phyloP scores from a whole-genome alignment of 2,113 vertebrate genomes.

The Albula glossodonta region DNA sequence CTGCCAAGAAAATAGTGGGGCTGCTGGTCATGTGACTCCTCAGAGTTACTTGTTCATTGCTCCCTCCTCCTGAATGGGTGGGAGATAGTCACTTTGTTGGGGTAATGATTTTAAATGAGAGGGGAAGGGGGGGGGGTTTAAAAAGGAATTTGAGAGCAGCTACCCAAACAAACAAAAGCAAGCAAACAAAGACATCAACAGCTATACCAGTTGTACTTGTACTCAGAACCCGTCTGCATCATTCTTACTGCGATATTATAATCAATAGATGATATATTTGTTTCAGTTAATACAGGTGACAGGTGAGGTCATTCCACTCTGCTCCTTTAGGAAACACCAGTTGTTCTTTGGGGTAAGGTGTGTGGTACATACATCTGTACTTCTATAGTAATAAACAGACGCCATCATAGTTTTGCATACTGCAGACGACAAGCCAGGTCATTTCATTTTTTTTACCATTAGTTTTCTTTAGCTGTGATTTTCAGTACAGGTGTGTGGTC shows the following conservation, averaged over 20 bases:
- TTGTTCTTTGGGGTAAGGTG: too few species aligned
- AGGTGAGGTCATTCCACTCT: not conserved
- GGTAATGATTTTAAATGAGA: too few species aligned
- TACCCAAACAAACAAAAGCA: too few species aligned
- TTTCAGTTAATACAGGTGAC: not conserved
- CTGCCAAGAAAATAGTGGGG: too few species aligned
- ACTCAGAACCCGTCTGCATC: not conserved
- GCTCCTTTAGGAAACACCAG: not conserved
- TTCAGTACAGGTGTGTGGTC: not conserved
- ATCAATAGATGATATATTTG: not conserved
- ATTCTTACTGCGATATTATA: not conserved
- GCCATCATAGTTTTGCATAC: not conserved
- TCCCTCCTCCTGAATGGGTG: too few species aligned
- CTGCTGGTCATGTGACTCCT: too few species aligned
- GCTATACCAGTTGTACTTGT: not conserved
- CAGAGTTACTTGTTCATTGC: too few species aligned
- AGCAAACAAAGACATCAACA: too few species aligned
- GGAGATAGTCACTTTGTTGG: too few species aligned
- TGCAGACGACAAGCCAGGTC: not conserved
- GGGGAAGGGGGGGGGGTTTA: too few species aligned
- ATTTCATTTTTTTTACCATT: not conserved
- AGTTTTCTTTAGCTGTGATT: not conserved
- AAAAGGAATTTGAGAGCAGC: too few species aligned
- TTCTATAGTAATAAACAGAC: not conserved
- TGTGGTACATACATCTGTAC: not conserved